Conservation (phyloP, 2,888 invertebrate species). For the Ormyrus rosae region DNA sequence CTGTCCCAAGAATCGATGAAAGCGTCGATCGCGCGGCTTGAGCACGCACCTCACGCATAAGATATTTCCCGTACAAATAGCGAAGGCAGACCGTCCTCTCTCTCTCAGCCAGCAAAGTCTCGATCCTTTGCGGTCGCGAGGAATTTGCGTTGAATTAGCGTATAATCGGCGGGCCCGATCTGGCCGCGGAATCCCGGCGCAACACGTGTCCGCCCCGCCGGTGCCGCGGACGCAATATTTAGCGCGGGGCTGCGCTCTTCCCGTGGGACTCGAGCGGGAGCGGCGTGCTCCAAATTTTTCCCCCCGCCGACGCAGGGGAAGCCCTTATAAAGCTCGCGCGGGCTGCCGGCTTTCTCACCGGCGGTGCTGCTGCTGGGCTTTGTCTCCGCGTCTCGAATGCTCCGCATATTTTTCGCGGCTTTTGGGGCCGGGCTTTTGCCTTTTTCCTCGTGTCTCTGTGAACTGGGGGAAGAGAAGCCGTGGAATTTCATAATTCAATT, state of each 20-base stretch:
- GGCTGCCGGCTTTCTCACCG: conserved; percentile 15
- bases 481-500: conserved; percentile 26
- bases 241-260: conserved; percentile 60
- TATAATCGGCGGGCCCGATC: conserved; percentile 75
- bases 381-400: too few species aligned
- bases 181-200: conserved; percentile 71
- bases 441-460: too few species aligned
- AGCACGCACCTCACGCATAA: too few species aligned
- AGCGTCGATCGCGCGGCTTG: not conserved
- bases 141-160: conserved; percentile 76
- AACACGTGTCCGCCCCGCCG: conserved; percentile 69
- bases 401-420: too few species aligned
- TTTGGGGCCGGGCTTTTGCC: too few species aligned
- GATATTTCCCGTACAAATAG: too few species aligned
- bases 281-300: conserved; percentile 63
- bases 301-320: conserved; percentile 30
- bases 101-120: too few species aligned
- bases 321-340: too few species aligned
- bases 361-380: too few species aligned
- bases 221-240: conserved; percentile 74
- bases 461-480: not conserved
- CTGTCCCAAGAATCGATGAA: not conserved
- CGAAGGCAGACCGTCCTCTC: too few species aligned
- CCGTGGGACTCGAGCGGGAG: conserved; percentile 59
- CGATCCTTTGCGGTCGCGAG: too few species aligned